Evolutionary conservation across 2,113 vertebrate genomes (phyloP).

Genomic region (Pitta sordida): DNA sequence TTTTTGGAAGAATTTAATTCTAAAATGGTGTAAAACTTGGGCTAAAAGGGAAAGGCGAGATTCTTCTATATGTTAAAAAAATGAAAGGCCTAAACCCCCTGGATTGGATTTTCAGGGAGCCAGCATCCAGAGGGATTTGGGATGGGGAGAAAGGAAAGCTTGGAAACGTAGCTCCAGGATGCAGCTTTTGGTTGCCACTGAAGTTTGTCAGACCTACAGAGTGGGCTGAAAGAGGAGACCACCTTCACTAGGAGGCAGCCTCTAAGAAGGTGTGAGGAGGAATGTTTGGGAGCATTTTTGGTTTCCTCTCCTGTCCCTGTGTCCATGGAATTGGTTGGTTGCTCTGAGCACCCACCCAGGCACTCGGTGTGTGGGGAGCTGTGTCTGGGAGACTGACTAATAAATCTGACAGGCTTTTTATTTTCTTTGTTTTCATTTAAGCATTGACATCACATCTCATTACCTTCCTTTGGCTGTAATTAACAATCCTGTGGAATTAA

Average conservation of each 20-base stretch:
- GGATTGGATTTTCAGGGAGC: neutral
- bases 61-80: neutral
- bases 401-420: conserved; percentile 45
- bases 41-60: neutral
- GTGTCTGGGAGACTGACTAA: conserved; percentile 22
- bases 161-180: fast-evolving
- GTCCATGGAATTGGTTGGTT: neutral
- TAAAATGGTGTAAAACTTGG: neutral
- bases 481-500: conserved; percentile 73
- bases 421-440: conserved; percentile 52
- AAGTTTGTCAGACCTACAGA: neutral
- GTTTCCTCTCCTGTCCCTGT: neutral
- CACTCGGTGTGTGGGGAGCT: fast-evolving
- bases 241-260: neutral
- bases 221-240: neutral
- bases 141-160: neutral
- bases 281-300: neutral
- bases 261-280: neutral
- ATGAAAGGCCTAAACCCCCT: neutral
- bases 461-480: conserved; percentile 71
- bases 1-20: neutral
- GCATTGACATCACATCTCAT: conserved; percentile 62
- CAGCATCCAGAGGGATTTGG: neutral
- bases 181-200: neutral
- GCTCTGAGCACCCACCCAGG: neutral